Evolutionary conservation across 2,888 invertebrate genomes (phyloP).

Genomic region (Coleophora flavipennella): DNA sequence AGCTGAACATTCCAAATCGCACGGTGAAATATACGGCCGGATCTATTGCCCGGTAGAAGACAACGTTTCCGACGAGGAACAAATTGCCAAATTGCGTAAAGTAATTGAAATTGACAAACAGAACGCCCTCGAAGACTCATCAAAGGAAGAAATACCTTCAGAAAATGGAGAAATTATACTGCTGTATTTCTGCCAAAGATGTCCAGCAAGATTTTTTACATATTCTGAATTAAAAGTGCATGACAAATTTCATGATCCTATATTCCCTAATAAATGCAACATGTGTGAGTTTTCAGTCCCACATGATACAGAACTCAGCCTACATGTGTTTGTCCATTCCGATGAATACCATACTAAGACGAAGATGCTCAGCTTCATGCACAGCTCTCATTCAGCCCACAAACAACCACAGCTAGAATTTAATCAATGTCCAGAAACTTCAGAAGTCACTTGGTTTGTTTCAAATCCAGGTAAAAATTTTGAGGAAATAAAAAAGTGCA

Average conservation of each 20-base stretch:
- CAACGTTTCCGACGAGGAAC: conserved; percentile 77
- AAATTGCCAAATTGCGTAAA: conserved; percentile 62
- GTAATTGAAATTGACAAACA: conserved; percentile 52
- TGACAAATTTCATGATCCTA: conserved; percentile 77
- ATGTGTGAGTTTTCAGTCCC: conserved; percentile 84
- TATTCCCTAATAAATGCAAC: conserved; percentile 78
- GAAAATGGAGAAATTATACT: conserved; percentile 41
- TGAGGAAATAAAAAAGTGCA: conserved; percentile 35
- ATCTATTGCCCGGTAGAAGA: conserved; percentile 80
- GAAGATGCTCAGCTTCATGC: conserved; percentile 76
- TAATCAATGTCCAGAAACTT: conserved; percentile 35
- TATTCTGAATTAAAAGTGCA: conserved; percentile 83
- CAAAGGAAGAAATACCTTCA: conserved; percentile 31
- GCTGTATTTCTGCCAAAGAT: conserved; percentile 85
- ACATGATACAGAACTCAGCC: conserved; percentile 77
- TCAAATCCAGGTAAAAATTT: conserved; percentile 34
- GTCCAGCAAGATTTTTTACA: conserved; percentile 87
- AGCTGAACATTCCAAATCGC: conserved; percentile 82
- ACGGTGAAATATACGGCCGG: conserved; percentile 79
- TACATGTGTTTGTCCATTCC: conserved; percentile 82
- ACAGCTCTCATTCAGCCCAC: conserved; percentile 75
- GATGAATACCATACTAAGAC: conserved; percentile 85
- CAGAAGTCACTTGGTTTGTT: conserved; percentile 63
- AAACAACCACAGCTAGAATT: conserved; percentile 75
- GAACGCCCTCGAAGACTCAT: conserved; percentile 27